A percentile compares a stretch with the other conserved stretches of the same genome.
These are phyloP conservation scores for Chaetogeoica ovagalla DNA, from an alignment of 2,888 invertebrate genomes.

Conservation along the genomic window DNA sequence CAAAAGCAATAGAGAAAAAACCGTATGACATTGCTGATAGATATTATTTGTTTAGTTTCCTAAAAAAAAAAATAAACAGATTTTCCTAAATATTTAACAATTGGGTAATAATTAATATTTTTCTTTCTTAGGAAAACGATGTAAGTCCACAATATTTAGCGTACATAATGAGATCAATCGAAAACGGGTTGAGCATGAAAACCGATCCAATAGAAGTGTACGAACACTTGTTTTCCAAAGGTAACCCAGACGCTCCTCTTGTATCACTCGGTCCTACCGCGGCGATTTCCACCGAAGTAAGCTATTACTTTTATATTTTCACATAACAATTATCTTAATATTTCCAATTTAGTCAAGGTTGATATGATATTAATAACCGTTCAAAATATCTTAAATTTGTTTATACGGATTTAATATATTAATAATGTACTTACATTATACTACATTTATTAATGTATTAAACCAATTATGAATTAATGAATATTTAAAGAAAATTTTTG, in stretches of 20 bases:
- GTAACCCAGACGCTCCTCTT: constrained; percentile 32
- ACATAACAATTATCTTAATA: too few species aligned
- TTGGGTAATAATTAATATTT: too few species aligned
- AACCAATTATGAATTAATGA: too few species aligned
- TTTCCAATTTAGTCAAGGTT: too few species aligned
- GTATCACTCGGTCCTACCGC: constrained; percentile 27
- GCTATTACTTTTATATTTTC: background rate
- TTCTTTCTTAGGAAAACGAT: constrained; percentile 15
- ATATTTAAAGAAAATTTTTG: too few species aligned
- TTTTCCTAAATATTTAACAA: background rate
- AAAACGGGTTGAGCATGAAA: constrained; percentile 37
- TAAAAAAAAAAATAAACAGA: background rate
- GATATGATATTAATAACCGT: too few species aligned
- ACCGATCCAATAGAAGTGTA: constrained; percentile 38
- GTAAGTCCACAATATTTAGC: constrained; percentile 36
- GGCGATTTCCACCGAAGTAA: constrained; percentile 23
- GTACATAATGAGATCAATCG: constrained; percentile 37
- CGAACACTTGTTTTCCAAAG: constrained; percentile 42
- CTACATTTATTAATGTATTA: too few species aligned
- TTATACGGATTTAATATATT: too few species aligned
- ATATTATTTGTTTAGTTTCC: background rate
- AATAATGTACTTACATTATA: too few species aligned
- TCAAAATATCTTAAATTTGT: too few species aligned
- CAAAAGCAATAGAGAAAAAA: constrained; percentile 11
- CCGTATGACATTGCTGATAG: background rate